Base-by-base conservation (phyloP, 2,113 vertebrate species). In the Microcebus lehilahytsara region DNA sequence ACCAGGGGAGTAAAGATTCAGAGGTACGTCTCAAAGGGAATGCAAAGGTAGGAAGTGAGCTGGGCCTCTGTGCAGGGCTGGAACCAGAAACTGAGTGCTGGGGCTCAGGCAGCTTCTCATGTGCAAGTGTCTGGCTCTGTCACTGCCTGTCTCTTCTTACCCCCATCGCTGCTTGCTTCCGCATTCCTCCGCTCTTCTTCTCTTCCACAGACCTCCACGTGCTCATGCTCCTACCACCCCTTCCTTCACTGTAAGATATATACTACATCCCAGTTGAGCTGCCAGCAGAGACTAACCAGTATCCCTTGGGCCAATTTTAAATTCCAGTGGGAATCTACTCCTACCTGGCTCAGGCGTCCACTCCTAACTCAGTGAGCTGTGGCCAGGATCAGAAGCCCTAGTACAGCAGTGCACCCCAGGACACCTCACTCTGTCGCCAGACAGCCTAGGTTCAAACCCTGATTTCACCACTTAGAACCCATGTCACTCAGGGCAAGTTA, bases 61-160 rank as follows among this genome's bases (percentile, higher is more conserved):
- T 51, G 49, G n/a, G 27, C 30, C 34, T 30, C 60, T 25, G 0
- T 64, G 66, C 14, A 58, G 46, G 7, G 7, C 30, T 25, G 13
- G 22, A 72, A n/a, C 46, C 66, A 69, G 75, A 62, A 64, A 49
- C 53, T 81, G 8, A 19, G 51, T 32, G 14, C 27, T 30, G 5
- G 51, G 20, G 9, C 64, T 25, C 22, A 0, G 10, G 42, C 66
- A 40, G 32, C 85, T 64, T 37, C 10, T 51, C 16, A 0, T 1
- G 5, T 19, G 3, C 20, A 20, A 27, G 8, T n/a, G 37, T 83
- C 83, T 12, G 22, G 64, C 62, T 56, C 42, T 62, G 8, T 40
- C 2, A 4, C 64, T 32, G 3, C 46, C 58, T 62, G 2, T 37
- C 7, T 60, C 23, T 89, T n/a, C 53, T 66, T 17, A 5, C 22